These are phyloP conservation scores for Polymixis flavicincta DNA, from an alignment of 2,888 invertebrate genomes.

Conservation along the genomic window DNA sequence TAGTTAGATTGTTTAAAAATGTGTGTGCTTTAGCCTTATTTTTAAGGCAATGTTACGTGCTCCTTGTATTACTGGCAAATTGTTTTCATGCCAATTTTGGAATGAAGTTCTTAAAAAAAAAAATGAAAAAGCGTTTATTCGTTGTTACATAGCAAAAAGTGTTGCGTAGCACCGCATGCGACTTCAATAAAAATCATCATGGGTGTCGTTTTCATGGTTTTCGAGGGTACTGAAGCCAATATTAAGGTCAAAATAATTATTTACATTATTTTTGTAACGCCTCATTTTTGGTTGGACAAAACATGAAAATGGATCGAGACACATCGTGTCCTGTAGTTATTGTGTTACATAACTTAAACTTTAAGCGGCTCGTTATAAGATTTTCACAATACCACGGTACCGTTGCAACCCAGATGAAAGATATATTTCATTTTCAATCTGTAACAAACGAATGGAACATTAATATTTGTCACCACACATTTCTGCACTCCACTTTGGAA, in stretches of 20 bases:
- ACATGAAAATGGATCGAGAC: not conserved
- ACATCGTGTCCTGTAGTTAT: not conserved
- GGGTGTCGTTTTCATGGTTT: no score
- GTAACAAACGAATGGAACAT: not conserved
- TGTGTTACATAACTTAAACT: not conserved
- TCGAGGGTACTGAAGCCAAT: no score
- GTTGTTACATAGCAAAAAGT: no score
- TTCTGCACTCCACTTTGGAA: not conserved
- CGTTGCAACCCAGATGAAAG: not conserved
- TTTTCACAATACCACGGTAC: no score
- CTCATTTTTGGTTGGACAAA: not conserved
- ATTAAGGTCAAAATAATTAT: no score
- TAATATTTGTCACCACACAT: not conserved
- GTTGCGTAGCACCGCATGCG: no score
- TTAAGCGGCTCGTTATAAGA: not conserved
- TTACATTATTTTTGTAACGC: not conserved
- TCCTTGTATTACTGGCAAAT: constrained; percentile 11
- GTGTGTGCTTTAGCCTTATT: not conserved
- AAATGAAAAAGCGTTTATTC: no score
- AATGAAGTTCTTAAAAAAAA: no score
- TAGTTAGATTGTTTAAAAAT: not conserved
- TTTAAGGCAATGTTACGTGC: no score
- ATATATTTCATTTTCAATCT: not conserved
- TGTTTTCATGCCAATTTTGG: not conserved
- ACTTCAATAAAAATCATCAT: no score